These are phyloP conservation scores for Phalacrocorax pelagicus DNA, from an alignment of 2,113 vertebrate genomes.

Conservation along the genomic window DNA sequence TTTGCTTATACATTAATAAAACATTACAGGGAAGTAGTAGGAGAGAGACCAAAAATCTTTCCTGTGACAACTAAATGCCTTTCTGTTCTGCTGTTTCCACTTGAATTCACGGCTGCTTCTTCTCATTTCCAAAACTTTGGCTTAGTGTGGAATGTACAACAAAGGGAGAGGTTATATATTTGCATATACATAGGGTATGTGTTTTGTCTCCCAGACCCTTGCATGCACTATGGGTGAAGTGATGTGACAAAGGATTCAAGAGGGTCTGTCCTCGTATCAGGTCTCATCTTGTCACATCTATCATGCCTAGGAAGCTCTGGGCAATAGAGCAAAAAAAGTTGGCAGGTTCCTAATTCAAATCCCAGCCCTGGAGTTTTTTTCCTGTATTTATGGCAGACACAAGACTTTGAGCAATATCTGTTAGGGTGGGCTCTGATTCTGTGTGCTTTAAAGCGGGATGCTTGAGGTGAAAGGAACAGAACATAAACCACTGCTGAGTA, in stretches of 20 bases:
- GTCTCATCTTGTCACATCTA: not conserved
- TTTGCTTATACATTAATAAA: conserved; percentile 57
- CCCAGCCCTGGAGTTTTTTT: not conserved
- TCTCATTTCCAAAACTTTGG: not conserved
- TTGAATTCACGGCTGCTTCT: not conserved
- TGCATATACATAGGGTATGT: not conserved
- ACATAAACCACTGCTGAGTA: not conserved
- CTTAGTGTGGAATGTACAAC: not conserved
- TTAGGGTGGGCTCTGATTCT: not conserved
- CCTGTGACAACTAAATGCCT: conserved; percentile 35
- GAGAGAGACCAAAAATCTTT: conserved; percentile 49
- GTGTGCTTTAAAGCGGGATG: not conserved
- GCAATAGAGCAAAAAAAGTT: not conserved
- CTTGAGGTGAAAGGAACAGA: not conserved
- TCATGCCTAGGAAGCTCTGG: not conserved
- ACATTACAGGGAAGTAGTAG: conserved; percentile 45
- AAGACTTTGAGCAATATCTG: not conserved
- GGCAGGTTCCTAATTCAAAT: not conserved
- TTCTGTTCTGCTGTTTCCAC: not conserved
- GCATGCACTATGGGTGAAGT: not conserved
- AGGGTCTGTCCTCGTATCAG: accelerated
- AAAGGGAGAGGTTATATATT: not conserved
- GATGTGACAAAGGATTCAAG: not conserved
- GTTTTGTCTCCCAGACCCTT: not conserved
- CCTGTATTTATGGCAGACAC: not conserved